Evolutionary conservation across 35 echinoderm and acorn worm genomes (phyloP).

Genomic region (Heliocidaris erythrogramma): DNA sequence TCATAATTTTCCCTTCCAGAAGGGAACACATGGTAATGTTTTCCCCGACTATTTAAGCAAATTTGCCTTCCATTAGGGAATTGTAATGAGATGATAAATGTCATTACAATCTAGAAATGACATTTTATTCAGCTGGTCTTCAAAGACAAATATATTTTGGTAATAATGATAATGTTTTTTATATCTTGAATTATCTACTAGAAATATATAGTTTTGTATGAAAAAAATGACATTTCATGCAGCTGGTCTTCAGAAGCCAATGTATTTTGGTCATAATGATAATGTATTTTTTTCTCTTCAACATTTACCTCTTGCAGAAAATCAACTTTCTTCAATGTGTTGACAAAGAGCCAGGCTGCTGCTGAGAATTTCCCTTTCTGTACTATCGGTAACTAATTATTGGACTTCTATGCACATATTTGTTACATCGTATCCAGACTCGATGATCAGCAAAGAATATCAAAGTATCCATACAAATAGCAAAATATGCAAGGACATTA

Average conservation of each 20-base stretch:
- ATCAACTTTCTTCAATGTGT: slow-evolving; percentile 98
- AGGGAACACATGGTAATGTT: too few species aligned
- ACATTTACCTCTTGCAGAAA: slow-evolving; percentile 64
- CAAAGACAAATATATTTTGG: background rate
- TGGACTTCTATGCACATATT: background rate
- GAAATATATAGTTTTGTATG: too few species aligned
- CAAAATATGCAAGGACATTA: too few species aligned
- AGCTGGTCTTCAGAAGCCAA: background rate
- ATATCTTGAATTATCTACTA: background rate
- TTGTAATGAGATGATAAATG: too few species aligned
- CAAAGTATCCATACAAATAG: background rate
- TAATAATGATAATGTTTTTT: slow-evolving; percentile 8
- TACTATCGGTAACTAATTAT: slow-evolving; percentile 75
- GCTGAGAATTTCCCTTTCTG: slow-evolving; percentile 99
- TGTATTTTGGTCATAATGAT: background rate
- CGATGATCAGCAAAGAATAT: background rate
- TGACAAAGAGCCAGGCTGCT: slow-evolving; percentile 90
- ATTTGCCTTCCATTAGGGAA: too few species aligned
- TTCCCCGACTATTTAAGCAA: too few species aligned
- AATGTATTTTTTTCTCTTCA: background rate
- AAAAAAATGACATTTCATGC: background rate
- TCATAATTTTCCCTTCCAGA: too few species aligned
- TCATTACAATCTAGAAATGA: too few species aligned
- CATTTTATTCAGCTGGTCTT: background rate
- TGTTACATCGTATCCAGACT: background rate